Base-by-base conservation (phyloP, 2,888 invertebrate species). In the Agrenia bidenticulata region DNA sequence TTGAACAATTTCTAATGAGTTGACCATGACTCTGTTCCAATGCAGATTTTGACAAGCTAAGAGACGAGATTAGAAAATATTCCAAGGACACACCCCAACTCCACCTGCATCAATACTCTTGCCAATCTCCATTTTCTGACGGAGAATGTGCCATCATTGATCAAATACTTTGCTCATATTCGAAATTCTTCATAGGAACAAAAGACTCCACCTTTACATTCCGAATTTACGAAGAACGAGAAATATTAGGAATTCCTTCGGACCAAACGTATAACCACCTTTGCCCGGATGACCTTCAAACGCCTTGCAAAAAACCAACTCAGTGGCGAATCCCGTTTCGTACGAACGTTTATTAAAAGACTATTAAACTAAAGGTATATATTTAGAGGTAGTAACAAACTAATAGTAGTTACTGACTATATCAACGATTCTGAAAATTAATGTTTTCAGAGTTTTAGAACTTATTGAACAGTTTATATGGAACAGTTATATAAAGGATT, bases 191-290 rank as follows among this genome's bases (percentile, higher is more conserved):
- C 78, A 85, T 95, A 42, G 98, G 98, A 11, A 94, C 94, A 0
- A 86, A 89, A 79, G 94, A 94, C 76, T 98, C 98, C 66, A 99
- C 98, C 0, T 98, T 97, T 80, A 89, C 96, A 0, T 96, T 90
- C 80, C 85, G 98, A 63, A 98, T 99, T 73, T 94, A 97, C 81
- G 98, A 99, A 79, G 98, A 99, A 79, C 84, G 98, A 26, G 97
- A 98, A 82, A 94, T 99, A 67, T 79, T 97, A 50, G 95, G 95
- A 1, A 94, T 94, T 80, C 84, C 86, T 5, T 83, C 86, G 49
- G 81, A 86, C 26, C 86, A 87, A 9, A 97, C 97, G 0, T 98
- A 94, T 79, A 97, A 98, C 80, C 84, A 89, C 68, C 81, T 95
- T 1, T 95, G 94, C 80, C 85, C 85, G 61, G 83, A 85, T 76